Base-by-base conservation (phyloP, 2,888 invertebrate genomes). In the Epirrita christyi region DNA sequence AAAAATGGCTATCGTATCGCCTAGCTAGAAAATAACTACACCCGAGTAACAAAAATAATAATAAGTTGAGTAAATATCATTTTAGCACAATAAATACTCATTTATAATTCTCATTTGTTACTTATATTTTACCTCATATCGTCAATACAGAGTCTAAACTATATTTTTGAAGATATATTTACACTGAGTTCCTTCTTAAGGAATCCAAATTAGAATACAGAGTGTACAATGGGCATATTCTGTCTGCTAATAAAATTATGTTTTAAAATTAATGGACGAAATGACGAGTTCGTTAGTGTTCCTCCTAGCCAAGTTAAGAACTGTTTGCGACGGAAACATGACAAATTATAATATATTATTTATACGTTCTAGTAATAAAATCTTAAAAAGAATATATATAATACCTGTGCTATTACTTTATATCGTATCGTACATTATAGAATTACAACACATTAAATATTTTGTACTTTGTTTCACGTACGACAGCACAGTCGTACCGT, bases 181-280 rank as follows among this genome's bases (percentile, higher is more conserved):
- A 90, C 90, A 89, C 69, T 72, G 80, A 79, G 67, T 80, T 82
- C 90, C 91, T 90, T 91, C 67, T 75, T 78, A 90, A 92, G 90
- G 88, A 81, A 74, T 80, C 76, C 79, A 81, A 83, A 81, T 80
- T 75, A 80, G 76, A 83, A 83, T 81, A 84, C 78, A 80, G 71
- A 81, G 82, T 84, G 80, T 86, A 86, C 83, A 87, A 83, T 76
- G 88, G 86, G 85, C 82, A 82, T n/a, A n/a, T n/a, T 85, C 85
- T 84, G 84, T 83, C 82, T 78, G 82, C 83, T 87, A 86, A 82
- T 90, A 86, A 90, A 89, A 86, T 87, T 87, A 87, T 88, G 71
- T 72, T 83, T 88, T 89, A 86, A 89, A 90, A 88, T 88, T 91
- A 91, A 90, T 92, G 92, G 92, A 92, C 92, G 92, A 90, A 92